phyloP scores from a whole-genome alignment of 2,888 invertebrate genomes.

The Trichogramma evanescens region DNA sequence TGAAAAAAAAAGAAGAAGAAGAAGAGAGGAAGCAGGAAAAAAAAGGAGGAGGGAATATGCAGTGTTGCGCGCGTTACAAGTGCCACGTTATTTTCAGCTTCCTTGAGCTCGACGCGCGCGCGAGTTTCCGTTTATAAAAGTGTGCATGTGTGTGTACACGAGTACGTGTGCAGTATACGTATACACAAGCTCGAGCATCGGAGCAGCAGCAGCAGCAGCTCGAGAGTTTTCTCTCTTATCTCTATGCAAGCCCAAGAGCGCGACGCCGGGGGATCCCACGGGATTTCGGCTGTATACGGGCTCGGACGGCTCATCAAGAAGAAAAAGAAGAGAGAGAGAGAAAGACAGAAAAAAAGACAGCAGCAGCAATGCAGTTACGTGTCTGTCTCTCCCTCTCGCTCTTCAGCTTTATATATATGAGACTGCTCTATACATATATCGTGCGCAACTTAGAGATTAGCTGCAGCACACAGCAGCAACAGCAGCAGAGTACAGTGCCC shows the following conservation, averaged over 20 bases:
- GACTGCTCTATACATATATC: not conserved
- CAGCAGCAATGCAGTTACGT: not conserved
- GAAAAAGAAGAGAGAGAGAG: not conserved
- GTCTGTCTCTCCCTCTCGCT: not conserved
- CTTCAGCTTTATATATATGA: not conserved
- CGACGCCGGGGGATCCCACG: not conserved
- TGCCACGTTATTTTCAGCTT: slow-evolving; percentile 11
- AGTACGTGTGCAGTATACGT: not conserved
- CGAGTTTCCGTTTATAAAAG: not conserved
- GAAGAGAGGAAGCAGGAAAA: no score
- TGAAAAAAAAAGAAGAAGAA: no score
- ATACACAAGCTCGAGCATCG: no score
- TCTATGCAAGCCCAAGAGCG: not conserved
- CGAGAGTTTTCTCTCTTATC: not conserved
- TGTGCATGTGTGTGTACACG: not conserved
- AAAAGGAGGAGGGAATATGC: no score
- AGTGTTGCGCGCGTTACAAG: not conserved
- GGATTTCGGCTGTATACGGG: slow-evolving; percentile 4
- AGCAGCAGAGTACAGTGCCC: no score
- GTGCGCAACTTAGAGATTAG: no score
- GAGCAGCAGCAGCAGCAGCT: no score
- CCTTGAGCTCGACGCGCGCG: not conserved
- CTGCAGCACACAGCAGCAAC: no score
- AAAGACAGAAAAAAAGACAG: not conserved
- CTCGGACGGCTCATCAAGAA: not conserved